These are phyloP conservation scores for Arge pagana DNA, from an alignment of 2,888 invertebrate species.

Conservation along the genomic window DNA sequence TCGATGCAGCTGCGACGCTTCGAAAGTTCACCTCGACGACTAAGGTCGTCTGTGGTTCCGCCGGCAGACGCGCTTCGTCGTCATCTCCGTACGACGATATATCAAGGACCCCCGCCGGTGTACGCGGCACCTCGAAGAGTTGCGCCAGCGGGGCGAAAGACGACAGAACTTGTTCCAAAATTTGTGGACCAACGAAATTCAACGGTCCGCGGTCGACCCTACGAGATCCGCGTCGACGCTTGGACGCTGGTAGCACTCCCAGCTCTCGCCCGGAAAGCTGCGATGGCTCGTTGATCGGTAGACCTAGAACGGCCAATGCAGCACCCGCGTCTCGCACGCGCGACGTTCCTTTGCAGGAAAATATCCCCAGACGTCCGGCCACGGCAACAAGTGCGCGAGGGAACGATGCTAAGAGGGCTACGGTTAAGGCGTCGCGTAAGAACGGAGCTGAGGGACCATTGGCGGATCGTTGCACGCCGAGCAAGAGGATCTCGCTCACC, in stretches of 20 bases:
- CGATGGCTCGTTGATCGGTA: conserved; percentile 1
- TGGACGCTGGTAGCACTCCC: conserved; percentile 7
- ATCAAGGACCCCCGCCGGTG: background rate
- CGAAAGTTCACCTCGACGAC: background rate
- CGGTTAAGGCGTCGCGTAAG: background rate
- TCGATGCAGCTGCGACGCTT: background rate
- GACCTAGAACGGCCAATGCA: conserved; percentile 18
- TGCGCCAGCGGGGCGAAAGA: background rate
- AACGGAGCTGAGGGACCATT: background rate
- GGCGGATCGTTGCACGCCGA: background rate
- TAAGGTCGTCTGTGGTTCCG: background rate
- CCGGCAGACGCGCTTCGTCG: background rate
- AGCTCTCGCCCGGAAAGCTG: conserved; percentile 10
- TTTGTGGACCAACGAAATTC: background rate
- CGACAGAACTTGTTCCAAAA: background rate
- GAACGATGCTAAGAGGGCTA: no score
- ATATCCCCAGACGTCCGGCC: no score
- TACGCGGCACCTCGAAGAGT: no score
- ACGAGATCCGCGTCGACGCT: background rate
- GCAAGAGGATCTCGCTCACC: conserved; percentile 20
- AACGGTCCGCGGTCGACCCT: background rate
- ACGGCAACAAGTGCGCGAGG: no score
- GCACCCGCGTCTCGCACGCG: background rate
- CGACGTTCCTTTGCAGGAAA: no score
- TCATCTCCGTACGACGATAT: background rate